These are phyloP conservation scores for Sclerurus mexicanus DNA, from an alignment of 2,113 vertebrate species.

Conservation along the genomic window DNA sequence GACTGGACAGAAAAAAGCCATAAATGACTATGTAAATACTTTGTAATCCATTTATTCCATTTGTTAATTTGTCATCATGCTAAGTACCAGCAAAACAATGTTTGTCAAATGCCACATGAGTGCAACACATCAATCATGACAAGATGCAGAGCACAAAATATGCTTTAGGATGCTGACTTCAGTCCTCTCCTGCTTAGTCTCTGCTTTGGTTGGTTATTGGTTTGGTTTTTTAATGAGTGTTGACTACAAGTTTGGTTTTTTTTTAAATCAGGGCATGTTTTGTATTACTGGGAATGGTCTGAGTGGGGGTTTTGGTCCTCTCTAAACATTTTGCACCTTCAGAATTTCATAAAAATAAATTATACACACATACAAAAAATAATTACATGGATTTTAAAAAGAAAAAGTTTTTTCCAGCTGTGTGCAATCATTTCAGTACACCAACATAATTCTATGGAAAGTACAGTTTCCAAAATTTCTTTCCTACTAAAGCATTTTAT, in stretches of 20 bases:
- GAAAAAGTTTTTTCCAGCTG: background rate
- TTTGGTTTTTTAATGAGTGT: background rate
- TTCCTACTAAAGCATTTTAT: background rate
- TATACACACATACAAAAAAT: background rate
- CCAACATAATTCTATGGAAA: background rate
- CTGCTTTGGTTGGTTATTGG: background rate
- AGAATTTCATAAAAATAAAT: background rate
- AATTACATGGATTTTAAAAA: background rate
- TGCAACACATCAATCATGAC: background rate
- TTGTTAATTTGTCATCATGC: conserved; percentile 49
- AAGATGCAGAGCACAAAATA: background rate
- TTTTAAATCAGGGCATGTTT: background rate
- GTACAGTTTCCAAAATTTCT: background rate
- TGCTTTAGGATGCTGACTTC: background rate
- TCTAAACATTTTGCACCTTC: background rate
- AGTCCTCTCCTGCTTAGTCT: background rate
- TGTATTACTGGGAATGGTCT: background rate
- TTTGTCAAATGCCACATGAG: conserved; percentile 11
- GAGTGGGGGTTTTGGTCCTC: background rate
- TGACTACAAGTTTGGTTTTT: background rate
- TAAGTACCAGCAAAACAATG: conserved; percentile 36
- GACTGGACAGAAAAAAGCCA: background rate
- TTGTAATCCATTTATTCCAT: conserved; percentile 35
- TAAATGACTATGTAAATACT: conserved; percentile 37
- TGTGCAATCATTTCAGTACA: background rate